Percentiles rank a stretch among this genome's conserved stretches.
Conservation (phyloP, 2,888 invertebrate species). For the Autographa gamma region DNA sequence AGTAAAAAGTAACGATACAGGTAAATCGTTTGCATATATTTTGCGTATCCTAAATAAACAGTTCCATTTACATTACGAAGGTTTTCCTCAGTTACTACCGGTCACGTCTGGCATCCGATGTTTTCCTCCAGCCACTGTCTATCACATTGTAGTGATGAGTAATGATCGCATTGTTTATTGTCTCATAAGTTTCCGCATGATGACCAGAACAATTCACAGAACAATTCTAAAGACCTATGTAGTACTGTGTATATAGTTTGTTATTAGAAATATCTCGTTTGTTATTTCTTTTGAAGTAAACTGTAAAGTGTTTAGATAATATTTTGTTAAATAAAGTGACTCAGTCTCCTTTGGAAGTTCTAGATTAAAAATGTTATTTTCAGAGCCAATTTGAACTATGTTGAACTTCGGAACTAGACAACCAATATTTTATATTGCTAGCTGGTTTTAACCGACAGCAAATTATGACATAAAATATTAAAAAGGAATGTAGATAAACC, state of each 20-base stretch:
- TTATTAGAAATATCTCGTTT: neutral
- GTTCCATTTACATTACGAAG: slow-evolving; percentile 12
- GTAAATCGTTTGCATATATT: neutral
- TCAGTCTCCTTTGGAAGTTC: too few relatives aligned
- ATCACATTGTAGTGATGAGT: slow-evolving; percentile 35
- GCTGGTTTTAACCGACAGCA: too few relatives aligned
- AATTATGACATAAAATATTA: neutral
- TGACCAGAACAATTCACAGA: neutral
- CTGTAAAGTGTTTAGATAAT: too few relatives aligned
- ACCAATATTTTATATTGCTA: too few relatives aligned
- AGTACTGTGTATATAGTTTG: too few relatives aligned
- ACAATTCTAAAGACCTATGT: neutral
- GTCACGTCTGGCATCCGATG: slow-evolving; percentile 36
- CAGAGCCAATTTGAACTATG: too few relatives aligned
- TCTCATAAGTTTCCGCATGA: neutral
- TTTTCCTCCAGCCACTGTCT: slow-evolving; percentile 39
- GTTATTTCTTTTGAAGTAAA: neutral
- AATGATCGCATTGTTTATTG: slow-evolving; percentile 2
- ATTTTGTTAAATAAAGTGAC: too few relatives aligned
- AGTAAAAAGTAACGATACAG: neutral
- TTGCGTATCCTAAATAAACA: neutral
- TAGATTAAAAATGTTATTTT: too few relatives aligned
- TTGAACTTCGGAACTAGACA: too few relatives aligned
- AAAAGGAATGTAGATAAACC: neutral
- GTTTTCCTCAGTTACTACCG: slow-evolving; percentile 33